phyloP scores from a whole-genome alignment of 2,113 vertebrate species.

The Salvelinus alpinus region DNA sequence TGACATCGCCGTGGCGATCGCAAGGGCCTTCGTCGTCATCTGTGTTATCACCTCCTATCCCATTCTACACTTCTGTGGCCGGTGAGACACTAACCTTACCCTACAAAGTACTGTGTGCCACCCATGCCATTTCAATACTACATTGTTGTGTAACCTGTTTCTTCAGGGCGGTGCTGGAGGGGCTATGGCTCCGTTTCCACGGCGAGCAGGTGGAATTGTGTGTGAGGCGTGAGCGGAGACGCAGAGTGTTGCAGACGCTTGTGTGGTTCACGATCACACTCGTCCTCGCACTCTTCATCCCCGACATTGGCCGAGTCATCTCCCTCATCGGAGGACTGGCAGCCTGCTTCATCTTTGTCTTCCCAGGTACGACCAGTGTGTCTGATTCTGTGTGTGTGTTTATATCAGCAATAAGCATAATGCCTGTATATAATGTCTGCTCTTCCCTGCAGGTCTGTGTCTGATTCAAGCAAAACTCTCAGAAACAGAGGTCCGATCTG shows the following conservation, averaged over 20 bases:
- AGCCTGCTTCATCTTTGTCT: slow-evolving; percentile 94
- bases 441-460: slow-evolving; percentile 70
- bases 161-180: slow-evolving; percentile 89
- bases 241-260: slow-evolving; percentile 85
- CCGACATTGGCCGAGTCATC: slow-evolving; percentile 94
- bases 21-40: slow-evolving; percentile 91
- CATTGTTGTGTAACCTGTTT: slow-evolving; percentile 1
- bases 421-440: background rate
- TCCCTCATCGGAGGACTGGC: slow-evolving; percentile 93
- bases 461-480: slow-evolving; percentile 93
- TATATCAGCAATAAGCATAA: background rate
- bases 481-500: slow-evolving; percentile 82
- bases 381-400: background rate
- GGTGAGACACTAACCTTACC: slow-evolving; percentile 69
- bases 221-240: slow-evolving; percentile 80
- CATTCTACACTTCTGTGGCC: slow-evolving; percentile 95
- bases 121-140: background rate
- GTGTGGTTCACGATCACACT: slow-evolving; percentile 91
- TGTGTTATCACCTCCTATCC: slow-evolving; percentile 95
- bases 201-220: slow-evolving; percentile 88
- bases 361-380: slow-evolving; percentile 79
- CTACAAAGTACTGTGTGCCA: background rate
- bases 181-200: slow-evolving; percentile 91
- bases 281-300: slow-evolving; percentile 92
- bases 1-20: slow-evolving; percentile 89